phyloP scores from a whole-genome alignment of 2,113 vertebrate species.

The Mastomys natalensis region DNA sequence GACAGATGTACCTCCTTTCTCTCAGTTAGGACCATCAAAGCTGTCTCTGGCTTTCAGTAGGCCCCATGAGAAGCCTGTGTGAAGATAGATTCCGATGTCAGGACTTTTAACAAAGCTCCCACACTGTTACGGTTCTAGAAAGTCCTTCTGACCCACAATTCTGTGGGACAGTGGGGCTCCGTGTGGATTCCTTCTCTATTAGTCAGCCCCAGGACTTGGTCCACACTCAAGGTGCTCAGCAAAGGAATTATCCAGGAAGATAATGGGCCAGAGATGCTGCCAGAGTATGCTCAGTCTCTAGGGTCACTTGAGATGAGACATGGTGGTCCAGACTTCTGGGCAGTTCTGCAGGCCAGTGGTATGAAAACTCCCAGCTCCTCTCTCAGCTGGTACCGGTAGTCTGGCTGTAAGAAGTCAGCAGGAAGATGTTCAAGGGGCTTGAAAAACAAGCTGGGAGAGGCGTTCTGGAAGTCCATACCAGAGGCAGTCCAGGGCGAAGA shows the following conservation, averaged over 20 bases:
- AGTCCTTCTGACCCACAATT: neutral
- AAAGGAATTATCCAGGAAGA: neutral
- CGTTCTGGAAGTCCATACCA: neutral
- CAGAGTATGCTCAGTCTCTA: neutral
- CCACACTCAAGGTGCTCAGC: neutral
- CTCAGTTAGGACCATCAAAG: neutral
- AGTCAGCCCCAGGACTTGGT: neutral
- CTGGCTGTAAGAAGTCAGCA: neutral
- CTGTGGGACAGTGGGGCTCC: neutral
- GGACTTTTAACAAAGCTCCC: neutral
- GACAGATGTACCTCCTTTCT: too few species aligned
- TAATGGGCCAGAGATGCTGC: neutral
- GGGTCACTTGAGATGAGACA: neutral
- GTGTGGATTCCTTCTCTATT: neutral
- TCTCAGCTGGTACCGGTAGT: neutral
- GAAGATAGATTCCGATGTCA: neutral
- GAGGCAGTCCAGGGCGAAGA: neutral
- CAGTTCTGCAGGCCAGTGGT: neutral
- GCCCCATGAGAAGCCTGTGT: neutral
- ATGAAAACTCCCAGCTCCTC: neutral
- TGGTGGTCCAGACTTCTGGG: neutral
- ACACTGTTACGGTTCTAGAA: neutral
- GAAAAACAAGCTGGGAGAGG: neutral
- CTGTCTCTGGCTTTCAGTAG: neutral
- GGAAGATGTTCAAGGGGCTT: neutral